These are phyloP conservation scores for Clamator glandarius DNA, from an alignment of 2,797 vertebrate species.

Conservation along the genomic window DNA sequence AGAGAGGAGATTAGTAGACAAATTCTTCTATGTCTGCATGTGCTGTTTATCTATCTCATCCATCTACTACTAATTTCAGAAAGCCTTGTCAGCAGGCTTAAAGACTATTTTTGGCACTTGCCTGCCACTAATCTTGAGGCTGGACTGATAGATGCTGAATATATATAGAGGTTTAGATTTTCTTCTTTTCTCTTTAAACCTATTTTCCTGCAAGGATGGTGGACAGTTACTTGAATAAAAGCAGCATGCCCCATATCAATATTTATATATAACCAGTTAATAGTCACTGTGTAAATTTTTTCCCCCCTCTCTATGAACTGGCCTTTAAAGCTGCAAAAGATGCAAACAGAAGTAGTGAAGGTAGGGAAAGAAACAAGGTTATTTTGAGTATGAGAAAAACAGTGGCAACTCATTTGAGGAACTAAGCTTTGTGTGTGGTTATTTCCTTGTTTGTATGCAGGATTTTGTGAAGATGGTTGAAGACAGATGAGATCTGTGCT, in stretches of 20 bases:
- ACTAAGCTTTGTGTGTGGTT: not conserved
- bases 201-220: not conserved
- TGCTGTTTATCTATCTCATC: not conserved
- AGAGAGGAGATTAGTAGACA: not conserved
- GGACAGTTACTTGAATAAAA: slow-evolving; percentile 7
- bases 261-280: not conserved
- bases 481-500: not conserved
- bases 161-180: not conserved
- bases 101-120: slow-evolving; percentile 35
- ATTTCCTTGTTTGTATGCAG: not conserved
- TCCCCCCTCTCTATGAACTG: not conserved
- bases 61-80: not conserved
- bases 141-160: not conserved
- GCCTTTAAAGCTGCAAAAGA: not conserved
- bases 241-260: not conserved
- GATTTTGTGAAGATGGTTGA: not conserved
- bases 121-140: slow-evolving; percentile 22
- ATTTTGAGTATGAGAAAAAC: not conserved
- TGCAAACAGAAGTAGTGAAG: not conserved
- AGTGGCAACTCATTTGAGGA: not conserved
- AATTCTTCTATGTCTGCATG: not conserved
- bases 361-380: not conserved
- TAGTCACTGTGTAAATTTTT: not conserved
- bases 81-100: not conserved
- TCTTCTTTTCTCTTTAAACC: slow-evolving; percentile 1